Conservation (phyloP, 1,140 invertebrate genomes). For the Eulimnadia texana region DNA sequence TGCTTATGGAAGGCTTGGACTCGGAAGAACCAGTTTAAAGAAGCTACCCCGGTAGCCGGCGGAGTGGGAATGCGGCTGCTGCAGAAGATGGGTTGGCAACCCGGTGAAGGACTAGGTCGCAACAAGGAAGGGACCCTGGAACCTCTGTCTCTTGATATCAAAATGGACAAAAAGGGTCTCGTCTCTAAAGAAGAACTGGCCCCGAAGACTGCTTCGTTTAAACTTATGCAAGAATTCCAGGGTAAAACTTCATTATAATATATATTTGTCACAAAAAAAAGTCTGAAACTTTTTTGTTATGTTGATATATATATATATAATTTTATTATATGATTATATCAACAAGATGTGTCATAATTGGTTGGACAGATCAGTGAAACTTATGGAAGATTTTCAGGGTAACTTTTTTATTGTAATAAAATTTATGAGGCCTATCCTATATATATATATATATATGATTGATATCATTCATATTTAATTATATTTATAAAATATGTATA, state of each 20-base stretch:
- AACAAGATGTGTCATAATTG: no score
- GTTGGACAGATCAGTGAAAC: no score
- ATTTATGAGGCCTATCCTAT: no score
- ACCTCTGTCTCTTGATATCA: constrained; percentile 78
- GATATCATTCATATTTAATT: no score
- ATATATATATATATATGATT: no score
- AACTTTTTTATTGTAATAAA: no score
- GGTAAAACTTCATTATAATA: neutral
- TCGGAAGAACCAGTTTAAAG: constrained; percentile 65
- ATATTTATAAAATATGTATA: no score
- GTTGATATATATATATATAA: no score
- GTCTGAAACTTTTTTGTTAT: no score
- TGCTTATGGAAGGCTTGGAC: constrained; percentile 4
- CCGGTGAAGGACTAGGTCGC: constrained; percentile 87
- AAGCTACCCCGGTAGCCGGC: constrained; percentile 66
- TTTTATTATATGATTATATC: no score
- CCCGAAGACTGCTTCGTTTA: constrained; percentile 3
- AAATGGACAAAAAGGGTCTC: constrained; percentile 70
- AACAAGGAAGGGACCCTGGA: constrained; percentile 79
- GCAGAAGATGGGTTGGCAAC: constrained; percentile 96
- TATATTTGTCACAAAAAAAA: neutral
- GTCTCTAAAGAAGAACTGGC: constrained; percentile 21
- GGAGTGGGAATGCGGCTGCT: constrained; percentile 91
- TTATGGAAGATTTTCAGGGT: no score
- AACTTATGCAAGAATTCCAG: constrained; percentile 12